phyloP scores from a whole-genome alignment of 2,113 vertebrate species.

The Crotalus tigris region DNA sequence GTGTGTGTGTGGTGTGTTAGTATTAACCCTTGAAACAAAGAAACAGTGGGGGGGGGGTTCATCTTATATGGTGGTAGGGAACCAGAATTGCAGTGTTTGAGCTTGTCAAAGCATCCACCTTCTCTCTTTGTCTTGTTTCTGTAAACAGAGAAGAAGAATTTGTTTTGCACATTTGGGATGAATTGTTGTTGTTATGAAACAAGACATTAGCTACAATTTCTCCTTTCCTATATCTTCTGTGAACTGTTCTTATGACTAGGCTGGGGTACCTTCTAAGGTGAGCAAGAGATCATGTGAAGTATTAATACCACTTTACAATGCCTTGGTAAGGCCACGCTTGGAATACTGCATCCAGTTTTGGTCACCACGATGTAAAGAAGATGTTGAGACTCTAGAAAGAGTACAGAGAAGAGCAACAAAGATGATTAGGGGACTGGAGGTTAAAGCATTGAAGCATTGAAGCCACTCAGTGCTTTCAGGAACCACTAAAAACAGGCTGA shows the following conservation, averaged over 20 bases:
- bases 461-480: not conserved
- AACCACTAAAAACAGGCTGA: not conserved
- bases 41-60: not conserved
- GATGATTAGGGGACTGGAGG: too few relatives aligned
- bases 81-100: slow-evolving; percentile 26
- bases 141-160: slow-evolving; percentile 66
- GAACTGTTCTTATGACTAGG: slow-evolving; percentile 73
- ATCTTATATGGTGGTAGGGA: not conserved
- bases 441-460: not conserved
- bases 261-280: slow-evolving; percentile 69
- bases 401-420: too few relatives aligned
- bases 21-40: slow-evolving; percentile 58
- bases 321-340: too few relatives aligned
- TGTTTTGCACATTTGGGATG: slow-evolving; percentile 64
- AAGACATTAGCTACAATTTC: slow-evolving; percentile 67
- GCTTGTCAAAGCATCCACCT: slow-evolving; percentile 58
- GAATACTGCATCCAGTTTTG: too few relatives aligned
- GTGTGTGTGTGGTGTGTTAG: not conserved
- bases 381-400: too few relatives aligned
- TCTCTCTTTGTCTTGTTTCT: slow-evolving; percentile 50
- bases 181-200: slow-evolving; percentile 62
- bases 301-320: too few relatives aligned
- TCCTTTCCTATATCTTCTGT: slow-evolving; percentile 49
- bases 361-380: too few relatives aligned
- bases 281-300: slow-evolving; percentile 55